Conservation (phyloP, 1,140 invertebrate species). For the Lycorma delicatula region DNA sequence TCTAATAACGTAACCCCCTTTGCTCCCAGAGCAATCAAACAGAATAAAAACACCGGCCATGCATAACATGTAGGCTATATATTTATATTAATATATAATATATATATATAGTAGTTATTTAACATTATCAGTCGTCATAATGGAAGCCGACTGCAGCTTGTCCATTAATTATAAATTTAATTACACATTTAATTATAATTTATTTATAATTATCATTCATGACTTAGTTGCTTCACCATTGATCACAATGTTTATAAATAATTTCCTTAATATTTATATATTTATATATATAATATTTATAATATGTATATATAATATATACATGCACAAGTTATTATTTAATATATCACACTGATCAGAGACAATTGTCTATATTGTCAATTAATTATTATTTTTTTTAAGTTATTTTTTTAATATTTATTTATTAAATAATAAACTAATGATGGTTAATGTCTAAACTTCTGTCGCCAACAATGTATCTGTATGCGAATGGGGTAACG, state of each 20-base stretch:
- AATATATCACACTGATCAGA: slow-evolving; percentile 31
- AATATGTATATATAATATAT: slow-evolving; percentile 29
- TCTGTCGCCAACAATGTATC: slow-evolving; percentile 50
- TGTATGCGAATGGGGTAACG: slow-evolving; percentile 28
- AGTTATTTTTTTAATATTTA: no score
- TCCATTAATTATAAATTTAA: no score
- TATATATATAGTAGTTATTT: no score
- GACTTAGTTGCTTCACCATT: neutral
- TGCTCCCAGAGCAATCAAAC: slow-evolving; percentile 10
- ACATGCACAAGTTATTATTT: slow-evolving; percentile 25
- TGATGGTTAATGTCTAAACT: slow-evolving; percentile 39
- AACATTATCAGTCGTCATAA: no score
- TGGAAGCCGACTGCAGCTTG: no score
- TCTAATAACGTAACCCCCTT: no score
- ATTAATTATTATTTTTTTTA: no score
- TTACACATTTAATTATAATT: no score
- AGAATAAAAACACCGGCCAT: slow-evolving; percentile 9
- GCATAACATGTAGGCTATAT: no score
- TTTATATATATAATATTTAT: slow-evolving; percentile 17
- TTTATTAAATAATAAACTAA: slow-evolving; percentile 6
- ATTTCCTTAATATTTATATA: slow-evolving; percentile 5
- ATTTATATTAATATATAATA: no score
- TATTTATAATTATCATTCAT: no score
- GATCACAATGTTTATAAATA: neutral
- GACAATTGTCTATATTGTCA: slow-evolving; percentile 25